Evolutionary conservation across 1,140 invertebrate genomes (phyloP).

Genomic region (Rhynchophorus ferrugineus): DNA sequence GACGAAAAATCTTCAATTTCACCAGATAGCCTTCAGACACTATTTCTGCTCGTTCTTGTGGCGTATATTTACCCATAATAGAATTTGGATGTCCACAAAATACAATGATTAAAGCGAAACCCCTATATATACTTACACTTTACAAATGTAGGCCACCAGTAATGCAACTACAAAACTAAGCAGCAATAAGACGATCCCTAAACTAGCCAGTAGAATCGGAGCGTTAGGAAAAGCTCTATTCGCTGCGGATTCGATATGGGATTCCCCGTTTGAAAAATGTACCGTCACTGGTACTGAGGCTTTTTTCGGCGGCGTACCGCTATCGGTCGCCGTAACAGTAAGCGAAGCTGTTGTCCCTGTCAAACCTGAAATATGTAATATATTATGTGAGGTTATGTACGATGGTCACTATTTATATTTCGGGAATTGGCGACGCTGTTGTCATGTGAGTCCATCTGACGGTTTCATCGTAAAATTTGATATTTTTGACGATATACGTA

Average conservation of each 20-base stretch:
- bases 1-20: too few relatives aligned
- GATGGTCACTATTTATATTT: too few relatives aligned
- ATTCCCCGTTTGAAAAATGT: slow-evolving; percentile 51
- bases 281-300: slow-evolving; percentile 68
- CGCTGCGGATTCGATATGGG: slow-evolving; percentile 39
- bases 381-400: not conserved
- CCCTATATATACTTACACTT: slow-evolving; percentile 69
- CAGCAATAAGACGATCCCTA: slow-evolving; percentile 62
- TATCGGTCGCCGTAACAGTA: slow-evolving; percentile 66
- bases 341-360: slow-evolving; percentile 23
- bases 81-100: too few relatives aligned
- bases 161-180: slow-evolving; percentile 65
- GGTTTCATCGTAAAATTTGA: too few relatives aligned
- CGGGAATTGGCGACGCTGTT: too few relatives aligned
- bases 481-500: too few relatives aligned
- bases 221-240: slow-evolving; percentile 44
- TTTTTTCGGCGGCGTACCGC: slow-evolving; percentile 64
- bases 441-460: too few relatives aligned
- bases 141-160: slow-evolving; percentile 67
- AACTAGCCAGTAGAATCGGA: slow-evolving; percentile 57
- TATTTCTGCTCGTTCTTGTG: too few relatives aligned
- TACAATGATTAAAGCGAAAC: too few relatives aligned
- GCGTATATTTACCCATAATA: too few relatives aligned
- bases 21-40: too few relatives aligned
- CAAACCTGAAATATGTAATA: slow-evolving; percentile 6